These are phyloP conservation scores for Coremacera marginata DNA, from an alignment of 2,888 invertebrate species.

Conservation along the genomic window DNA sequence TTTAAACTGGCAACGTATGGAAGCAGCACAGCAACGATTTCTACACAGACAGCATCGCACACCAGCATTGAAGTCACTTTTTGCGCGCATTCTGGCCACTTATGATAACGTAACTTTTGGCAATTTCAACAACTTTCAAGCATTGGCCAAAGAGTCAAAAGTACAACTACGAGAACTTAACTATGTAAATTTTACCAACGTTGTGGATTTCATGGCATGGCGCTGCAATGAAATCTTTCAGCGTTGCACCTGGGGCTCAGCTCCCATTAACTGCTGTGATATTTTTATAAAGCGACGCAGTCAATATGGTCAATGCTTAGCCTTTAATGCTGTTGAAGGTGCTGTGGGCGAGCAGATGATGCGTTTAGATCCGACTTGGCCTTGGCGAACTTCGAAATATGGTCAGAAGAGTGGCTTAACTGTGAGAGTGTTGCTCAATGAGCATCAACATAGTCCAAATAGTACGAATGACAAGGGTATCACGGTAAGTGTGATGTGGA, in stretches of 20 bases:
- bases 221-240: conserved; percentile 67
- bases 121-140: conserved; percentile 54
- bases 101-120: conserved; percentile 59
- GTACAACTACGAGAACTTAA: conserved; percentile 51
- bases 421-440: conserved; percentile 51
- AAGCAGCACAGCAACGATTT: conserved; percentile 53
- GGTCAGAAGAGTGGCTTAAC: conserved; percentile 54
- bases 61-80: conserved; percentile 46
- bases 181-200: conserved; percentile 60
- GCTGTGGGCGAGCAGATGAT: conserved; percentile 47
- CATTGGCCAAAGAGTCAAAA: conserved; percentile 38
- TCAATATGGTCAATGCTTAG: conserved; percentile 68
- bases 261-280: conserved; percentile 67
- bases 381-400: conserved; percentile 47
- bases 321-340: conserved; percentile 67
- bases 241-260: conserved; percentile 68
- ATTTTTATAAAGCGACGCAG: conserved; percentile 68
- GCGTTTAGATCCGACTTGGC: conserved; percentile 46
- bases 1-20: conserved; percentile 63
- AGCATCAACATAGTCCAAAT: conserved; percentile 53
- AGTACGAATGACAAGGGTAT: conserved; percentile 47
- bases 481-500: conserved; percentile 35
- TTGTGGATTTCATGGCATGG: conserved; percentile 61
- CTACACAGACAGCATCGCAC: conserved; percentile 48
- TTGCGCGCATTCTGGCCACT: conserved; percentile 53